A percentile compares a stretch with the other conserved stretches of the same genome.
Conservation (phyloP, 1,140 invertebrate genomes). For the Pantala flavescens region DNA sequence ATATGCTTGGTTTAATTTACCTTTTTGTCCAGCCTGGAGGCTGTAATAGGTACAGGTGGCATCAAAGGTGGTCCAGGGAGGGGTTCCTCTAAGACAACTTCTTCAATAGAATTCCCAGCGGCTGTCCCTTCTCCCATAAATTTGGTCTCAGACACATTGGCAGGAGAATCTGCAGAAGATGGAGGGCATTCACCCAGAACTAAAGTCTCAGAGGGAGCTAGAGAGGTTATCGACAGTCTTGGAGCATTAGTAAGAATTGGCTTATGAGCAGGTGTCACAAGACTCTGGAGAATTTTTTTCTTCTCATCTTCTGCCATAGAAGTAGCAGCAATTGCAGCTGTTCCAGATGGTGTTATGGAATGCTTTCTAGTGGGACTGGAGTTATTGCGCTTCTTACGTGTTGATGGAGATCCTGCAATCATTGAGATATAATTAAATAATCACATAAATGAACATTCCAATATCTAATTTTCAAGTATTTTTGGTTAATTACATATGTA, state of each 20-base stretch:
- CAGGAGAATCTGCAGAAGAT: neutral
- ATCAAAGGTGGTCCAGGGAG: conserved; percentile 31
- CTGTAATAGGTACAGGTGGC: neutral
- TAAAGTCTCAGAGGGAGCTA: neutral
- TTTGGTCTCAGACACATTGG: neutral
- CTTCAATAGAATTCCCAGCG: conserved; percentile 12
- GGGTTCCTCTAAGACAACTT: conserved; percentile 43
- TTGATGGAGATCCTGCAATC: conserved; percentile 51
- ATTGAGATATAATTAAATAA: conserved; percentile 26
- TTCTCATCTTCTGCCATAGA: conserved; percentile 42
- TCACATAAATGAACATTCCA: too few species aligned
- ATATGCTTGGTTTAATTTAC: neutral
- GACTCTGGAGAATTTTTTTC: conserved; percentile 61
- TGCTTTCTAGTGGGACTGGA: conserved; percentile 53
- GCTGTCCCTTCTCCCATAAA: neutral
- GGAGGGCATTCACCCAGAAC: neutral
- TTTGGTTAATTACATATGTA: too few species aligned
- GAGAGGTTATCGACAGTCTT: neutral
- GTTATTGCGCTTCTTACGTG: conserved; percentile 59
- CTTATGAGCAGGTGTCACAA: conserved; percentile 40
- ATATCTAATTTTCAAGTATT: too few species aligned
- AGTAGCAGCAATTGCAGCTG: neutral
- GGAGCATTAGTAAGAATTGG: conserved; percentile 34
- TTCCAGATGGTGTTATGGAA: neutral
- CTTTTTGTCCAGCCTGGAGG: neutral